These are phyloP conservation scores for Cryptocephalus moraei DNA, from an alignment of 2,888 invertebrate genomes.

Conservation along the genomic window DNA sequence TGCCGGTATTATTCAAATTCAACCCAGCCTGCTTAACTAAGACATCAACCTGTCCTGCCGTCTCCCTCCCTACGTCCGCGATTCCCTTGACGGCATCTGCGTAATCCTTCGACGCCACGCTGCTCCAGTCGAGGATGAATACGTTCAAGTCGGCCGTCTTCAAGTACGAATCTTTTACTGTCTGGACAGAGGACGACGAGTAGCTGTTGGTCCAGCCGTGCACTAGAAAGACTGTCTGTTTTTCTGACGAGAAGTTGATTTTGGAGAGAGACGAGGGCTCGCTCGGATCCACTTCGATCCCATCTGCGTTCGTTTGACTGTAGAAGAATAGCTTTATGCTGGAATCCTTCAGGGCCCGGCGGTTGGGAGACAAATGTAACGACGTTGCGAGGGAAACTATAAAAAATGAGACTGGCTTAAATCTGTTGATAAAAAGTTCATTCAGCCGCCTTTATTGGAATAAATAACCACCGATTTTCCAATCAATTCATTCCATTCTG, in stretches of 20 bases:
- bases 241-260: background rate
- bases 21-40: conserved; percentile 7
- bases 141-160: conserved; percentile 23
- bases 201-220: conserved; percentile 28
- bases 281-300: background rate
- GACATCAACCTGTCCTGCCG: conserved; percentile 16
- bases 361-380: too few species aligned
- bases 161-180: conserved; percentile 20
- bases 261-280: conserved; percentile 12
- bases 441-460: too few species aligned
- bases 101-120: background rate
- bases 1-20: conserved; percentile 5
- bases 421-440: too few species aligned
- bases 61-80: conserved; percentile 16
- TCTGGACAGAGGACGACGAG: conserved; percentile 17
- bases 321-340: too few species aligned
- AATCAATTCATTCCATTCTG: too few species aligned
- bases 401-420: too few species aligned
- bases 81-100: background rate
- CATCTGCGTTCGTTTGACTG: too few species aligned
- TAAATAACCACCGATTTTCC: too few species aligned
- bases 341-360: too few species aligned
- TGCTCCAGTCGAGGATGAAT: conserved; percentile 29
- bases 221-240: conserved; percentile 22
- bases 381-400: too few species aligned